Evolutionary conservation across 2,888 invertebrate genomes (phyloP).

Genomic region (Dasypogon diadema): DNA sequence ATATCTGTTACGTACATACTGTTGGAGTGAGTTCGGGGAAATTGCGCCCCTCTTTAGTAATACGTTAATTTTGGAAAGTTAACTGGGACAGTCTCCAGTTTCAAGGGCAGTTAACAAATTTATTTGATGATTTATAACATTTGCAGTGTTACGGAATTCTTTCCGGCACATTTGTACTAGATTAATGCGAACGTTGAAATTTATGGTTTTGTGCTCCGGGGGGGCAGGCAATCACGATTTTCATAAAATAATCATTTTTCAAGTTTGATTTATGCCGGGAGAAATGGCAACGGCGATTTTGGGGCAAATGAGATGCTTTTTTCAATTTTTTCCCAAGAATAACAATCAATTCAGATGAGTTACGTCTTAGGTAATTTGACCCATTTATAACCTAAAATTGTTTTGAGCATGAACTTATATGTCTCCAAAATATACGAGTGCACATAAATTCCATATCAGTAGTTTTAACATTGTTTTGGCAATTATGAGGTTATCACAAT

Average conservation of each 20-base stretch:
- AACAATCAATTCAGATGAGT: no score
- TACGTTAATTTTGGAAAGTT: conserved; percentile 36
- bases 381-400: no score
- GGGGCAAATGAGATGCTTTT: not conserved
- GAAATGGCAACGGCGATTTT: not conserved
- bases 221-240: not conserved
- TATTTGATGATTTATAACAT: not conserved
- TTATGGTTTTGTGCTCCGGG: not conserved
- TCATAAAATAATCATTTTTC: not conserved
- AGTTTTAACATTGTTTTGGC: not conserved
- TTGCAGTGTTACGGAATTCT: not conserved
- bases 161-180: not conserved
- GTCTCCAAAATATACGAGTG: not conserved
- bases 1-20: not conserved
- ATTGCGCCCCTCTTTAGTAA: conserved; percentile 22
- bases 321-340: no score
- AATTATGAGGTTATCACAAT: not conserved
- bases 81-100: conserved; percentile 1
- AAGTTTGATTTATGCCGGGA: not conserved
- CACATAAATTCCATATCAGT: not conserved
- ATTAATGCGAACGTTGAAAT: not conserved
- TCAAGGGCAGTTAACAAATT: conserved; percentile 12
- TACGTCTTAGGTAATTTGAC: no score
- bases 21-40: conserved; percentile 1
- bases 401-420: no score